Evolutionary conservation across 2,797 vertebrate genomes (phyloP).

Genomic region (Streptopelia turtur): DNA sequence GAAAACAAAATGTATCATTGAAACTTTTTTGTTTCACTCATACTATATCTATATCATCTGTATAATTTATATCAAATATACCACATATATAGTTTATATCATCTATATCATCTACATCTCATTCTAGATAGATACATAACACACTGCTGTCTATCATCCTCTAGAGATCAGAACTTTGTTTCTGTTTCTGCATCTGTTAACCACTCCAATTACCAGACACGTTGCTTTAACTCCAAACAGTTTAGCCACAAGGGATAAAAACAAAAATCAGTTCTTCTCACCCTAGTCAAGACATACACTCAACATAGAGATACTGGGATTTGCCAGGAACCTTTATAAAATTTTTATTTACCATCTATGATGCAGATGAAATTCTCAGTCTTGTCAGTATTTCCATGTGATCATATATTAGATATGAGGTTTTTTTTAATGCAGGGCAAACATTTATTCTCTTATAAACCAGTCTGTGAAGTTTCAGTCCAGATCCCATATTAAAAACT

Average conservation of each 20-base stretch:
- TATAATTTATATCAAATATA: background rate
- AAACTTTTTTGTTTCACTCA: background rate
- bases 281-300: background rate
- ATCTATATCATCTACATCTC: background rate
- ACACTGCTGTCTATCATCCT: background rate
- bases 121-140: background rate
- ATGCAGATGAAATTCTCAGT: background rate
- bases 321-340: background rate
- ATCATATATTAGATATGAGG: background rate
- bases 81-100: background rate
- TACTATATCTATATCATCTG: background rate
- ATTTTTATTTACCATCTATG: background rate
- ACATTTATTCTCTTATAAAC: background rate
- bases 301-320: background rate
- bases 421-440: background rate
- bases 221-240: background rate
- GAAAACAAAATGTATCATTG: background rate
- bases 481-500: background rate
- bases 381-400: background rate
- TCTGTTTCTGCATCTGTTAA: background rate
- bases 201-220: background rate
- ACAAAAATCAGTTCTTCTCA: background rate
- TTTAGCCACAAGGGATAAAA: background rate
- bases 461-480: background rate
- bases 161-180: background rate